A percentile compares a stretch with the other conserved stretches of the same genome.
phyloP scores from a whole-genome alignment of 2,113 vertebrate genomes.

The Rhinopomastus cyanomelas region DNA sequence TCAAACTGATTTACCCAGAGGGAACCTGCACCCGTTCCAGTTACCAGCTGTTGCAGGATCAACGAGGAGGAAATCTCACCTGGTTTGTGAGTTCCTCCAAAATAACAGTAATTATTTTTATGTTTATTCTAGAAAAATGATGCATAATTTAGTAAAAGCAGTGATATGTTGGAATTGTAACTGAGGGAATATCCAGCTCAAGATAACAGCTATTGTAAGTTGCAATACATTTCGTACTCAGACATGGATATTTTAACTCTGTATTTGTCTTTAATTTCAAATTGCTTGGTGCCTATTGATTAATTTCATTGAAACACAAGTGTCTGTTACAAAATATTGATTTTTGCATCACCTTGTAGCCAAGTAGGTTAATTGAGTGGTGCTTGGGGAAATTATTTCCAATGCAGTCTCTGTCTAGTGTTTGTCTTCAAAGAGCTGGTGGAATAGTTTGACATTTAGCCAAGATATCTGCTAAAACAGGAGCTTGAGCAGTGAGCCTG shows the following conservation, averaged over 20 bases:
- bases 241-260: neutral
- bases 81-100: neutral
- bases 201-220: neutral
- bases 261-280: neutral
- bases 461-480: neutral
- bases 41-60: neutral
- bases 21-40: neutral
- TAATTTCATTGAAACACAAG: constrained; percentile 4
- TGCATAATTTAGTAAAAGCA: neutral
- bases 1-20: neutral
- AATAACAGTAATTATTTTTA: neutral
- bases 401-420: neutral
- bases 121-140: neutral
- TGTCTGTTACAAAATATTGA: constrained; percentile 38
- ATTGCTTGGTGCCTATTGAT: constrained; percentile 27
- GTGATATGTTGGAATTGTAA: neutral
- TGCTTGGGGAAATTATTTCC: constrained; percentile 21
- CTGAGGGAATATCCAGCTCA: neutral
- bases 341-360: constrained; percentile 17
- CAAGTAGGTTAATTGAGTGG: constrained; percentile 47
- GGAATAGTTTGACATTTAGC: constrained; percentile 34
- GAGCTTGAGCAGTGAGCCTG: neutral
- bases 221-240: neutral
- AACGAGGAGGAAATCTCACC: neutral
- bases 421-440: constrained; percentile 25